These are phyloP conservation scores for Trichopoda pennipes DNA, from an alignment of 2,888 invertebrate species.

Conservation along the genomic window DNA sequence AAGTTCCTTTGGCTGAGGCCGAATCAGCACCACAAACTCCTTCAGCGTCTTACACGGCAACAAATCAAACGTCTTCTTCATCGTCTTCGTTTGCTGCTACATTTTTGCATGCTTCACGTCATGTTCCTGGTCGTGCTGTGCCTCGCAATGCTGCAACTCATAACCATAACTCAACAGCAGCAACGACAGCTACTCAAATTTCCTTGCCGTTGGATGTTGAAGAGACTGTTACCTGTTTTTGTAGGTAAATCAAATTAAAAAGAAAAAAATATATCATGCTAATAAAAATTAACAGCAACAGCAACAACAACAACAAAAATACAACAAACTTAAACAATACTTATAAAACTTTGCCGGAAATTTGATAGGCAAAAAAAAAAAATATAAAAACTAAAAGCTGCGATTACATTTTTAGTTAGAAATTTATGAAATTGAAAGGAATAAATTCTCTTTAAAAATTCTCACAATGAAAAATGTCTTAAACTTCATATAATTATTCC, in stretches of 20 bases:
- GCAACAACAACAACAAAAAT: conserved; percentile 4
- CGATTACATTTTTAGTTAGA: not conserved
- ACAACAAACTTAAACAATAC: too few species aligned
- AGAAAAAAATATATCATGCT: not conserved
- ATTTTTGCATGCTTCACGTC: conserved; percentile 74
- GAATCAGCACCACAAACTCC: conserved; percentile 75
- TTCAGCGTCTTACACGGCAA: conserved; percentile 69
- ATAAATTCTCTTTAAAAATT: not conserved
- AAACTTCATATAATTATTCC: not conserved
- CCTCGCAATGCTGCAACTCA: conserved; percentile 69
- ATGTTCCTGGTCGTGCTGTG: conserved; percentile 76
- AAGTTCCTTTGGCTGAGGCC: conserved; percentile 76
- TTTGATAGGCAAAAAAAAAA: not conserved
- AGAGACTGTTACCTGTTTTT: conserved; percentile 89
- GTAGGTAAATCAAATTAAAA: conserved; percentile 83
- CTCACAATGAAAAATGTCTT: not conserved
- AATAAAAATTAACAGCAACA: too few species aligned
- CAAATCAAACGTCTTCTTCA: conserved; percentile 59
- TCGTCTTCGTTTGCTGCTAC: conserved; percentile 75
- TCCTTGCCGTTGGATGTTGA: conserved; percentile 86
- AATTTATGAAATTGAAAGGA: conserved; percentile 1
- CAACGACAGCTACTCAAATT: conserved; percentile 72
- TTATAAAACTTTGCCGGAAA: conserved; percentile 3
- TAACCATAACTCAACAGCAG: conserved; percentile 49
- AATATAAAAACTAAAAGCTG: not conserved